These are phyloP conservation scores for Chloroceryle amazona DNA, from an alignment of 2,797 vertebrate species.

Conservation along the genomic window DNA sequence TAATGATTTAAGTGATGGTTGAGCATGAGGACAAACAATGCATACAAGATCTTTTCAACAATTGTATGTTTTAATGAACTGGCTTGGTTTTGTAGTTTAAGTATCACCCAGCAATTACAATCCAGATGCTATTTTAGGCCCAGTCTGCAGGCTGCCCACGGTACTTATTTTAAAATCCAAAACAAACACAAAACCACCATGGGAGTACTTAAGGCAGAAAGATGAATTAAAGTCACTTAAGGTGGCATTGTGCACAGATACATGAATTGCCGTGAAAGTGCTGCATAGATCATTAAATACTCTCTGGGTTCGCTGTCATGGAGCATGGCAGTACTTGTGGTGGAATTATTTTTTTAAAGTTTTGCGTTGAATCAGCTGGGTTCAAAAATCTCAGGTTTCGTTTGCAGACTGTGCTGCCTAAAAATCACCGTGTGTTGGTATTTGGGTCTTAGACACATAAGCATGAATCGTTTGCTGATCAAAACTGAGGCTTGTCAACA, in stretches of 20 bases:
- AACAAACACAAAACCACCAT: neutral
- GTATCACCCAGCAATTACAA: conserved; percentile 78
- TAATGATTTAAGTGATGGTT: conserved; percentile 82
- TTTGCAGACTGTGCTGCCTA: neutral
- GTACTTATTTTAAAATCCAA: conserved; percentile 35
- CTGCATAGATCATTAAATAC: neutral
- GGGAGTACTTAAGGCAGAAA: neutral
- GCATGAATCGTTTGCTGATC: neutral
- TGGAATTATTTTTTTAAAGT: neutral
- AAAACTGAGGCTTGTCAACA: neutral
- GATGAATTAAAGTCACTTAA: neutral
- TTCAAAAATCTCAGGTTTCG: neutral
- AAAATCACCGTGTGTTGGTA: neutral
- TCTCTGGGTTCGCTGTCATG: neutral
- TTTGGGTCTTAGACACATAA: neutral
- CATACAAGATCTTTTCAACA: conserved; percentile 72
- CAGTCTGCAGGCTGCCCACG: conserved; percentile 32
- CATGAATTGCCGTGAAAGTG: neutral
- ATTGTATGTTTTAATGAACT: conserved; percentile 76
- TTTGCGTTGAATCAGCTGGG: neutral
- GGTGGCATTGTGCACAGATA: neutral
- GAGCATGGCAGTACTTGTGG: neutral
- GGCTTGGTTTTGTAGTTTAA: conserved; percentile 76
- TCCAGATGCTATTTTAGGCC: conserved; percentile 71
- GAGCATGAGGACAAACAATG: conserved; percentile 69